Evolutionary conservation across 2,888 invertebrate species (phyloP).

Genomic region (Lampropteryx suffumata): DNA sequence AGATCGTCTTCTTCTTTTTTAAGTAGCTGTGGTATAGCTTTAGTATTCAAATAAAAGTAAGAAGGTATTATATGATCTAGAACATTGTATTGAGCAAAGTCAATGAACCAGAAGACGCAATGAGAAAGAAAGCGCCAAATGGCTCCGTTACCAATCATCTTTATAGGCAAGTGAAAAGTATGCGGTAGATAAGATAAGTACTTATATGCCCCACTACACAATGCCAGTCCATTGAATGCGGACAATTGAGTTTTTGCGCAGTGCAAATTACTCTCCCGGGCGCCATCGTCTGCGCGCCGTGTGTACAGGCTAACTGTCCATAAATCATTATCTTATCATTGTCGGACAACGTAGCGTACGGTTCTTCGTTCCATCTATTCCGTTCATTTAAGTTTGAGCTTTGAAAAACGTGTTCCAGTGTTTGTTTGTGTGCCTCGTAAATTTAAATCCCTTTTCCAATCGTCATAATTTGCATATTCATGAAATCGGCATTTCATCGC

Average conservation of each 20-base stretch:
- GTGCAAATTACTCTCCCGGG: conserved; percentile 59
- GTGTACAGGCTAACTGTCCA: conserved; percentile 57
- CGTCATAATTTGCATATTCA: conserved; percentile 18
- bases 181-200: no score
- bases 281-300: conserved; percentile 46
- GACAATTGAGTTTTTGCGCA: conserved; percentile 58
- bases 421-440: no score
- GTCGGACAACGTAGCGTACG: conserved; percentile 24
- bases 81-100: no score
- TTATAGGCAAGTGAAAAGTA: conserved; percentile 33
- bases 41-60: neutral
- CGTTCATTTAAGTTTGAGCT: neutral
- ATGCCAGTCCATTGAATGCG: conserved; percentile 36
- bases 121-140: conserved; percentile 27
- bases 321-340: conserved; percentile 58
- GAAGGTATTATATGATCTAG: neutral
- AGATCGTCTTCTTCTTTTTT: no score
- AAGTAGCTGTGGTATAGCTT: conserved; percentile 17
- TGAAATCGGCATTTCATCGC: conserved; percentile 35
- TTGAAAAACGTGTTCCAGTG: neutral
- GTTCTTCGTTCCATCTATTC: conserved; percentile 3
- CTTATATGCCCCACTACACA: conserved; percentile 20
- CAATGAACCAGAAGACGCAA: conserved; percentile 29
- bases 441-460: conserved; percentile 10
- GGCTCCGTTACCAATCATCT: conserved; percentile 34